Conservation (phyloP, 2,888 invertebrate species). For the Cremastobaeus sp. region DNA sequence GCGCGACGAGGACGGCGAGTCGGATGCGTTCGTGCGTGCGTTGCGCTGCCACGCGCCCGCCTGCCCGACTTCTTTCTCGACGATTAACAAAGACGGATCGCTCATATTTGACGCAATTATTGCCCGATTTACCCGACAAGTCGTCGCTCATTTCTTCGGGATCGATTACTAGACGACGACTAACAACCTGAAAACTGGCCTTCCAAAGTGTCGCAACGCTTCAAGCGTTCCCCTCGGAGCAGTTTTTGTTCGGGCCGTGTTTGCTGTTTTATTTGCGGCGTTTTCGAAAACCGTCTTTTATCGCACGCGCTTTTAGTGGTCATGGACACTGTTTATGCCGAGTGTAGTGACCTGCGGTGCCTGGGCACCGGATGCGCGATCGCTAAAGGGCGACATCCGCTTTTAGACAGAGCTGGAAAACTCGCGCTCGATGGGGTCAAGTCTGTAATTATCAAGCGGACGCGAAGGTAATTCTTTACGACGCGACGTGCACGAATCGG, state of each 20-base stretch:
- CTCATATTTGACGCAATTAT: constrained; percentile 48
- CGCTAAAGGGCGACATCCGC: constrained; percentile 54
- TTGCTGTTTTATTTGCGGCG: too few relatives aligned
- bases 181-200: too few relatives aligned
- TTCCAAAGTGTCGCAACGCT: too few relatives aligned
- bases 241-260: too few relatives aligned
- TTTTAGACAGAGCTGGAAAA: constrained; percentile 49
- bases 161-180: too few relatives aligned
- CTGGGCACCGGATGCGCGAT: constrained; percentile 42
- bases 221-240: too few relatives aligned
- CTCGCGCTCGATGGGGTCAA: constrained; percentile 27
- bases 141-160: constrained; percentile 1
- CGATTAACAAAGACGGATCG: constrained; percentile 50
- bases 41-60: constrained; percentile 43
- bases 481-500: neutral
- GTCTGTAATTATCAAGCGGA: constrained; percentile 37
- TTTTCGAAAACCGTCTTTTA: too few relatives aligned
- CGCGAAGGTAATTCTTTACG: constrained; percentile 42
- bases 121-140: constrained; percentile 37
- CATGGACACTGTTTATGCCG: constrained; percentile 27
- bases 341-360: constrained; percentile 47
- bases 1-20: neutral
- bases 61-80: constrained; percentile 35
- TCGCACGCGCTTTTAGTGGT: constrained; percentile 8
- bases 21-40: constrained; percentile 11